Evolutionary conservation across 2,113 vertebrate species (phyloP).

Genomic region (Beaufortia kweichowensis): DNA sequence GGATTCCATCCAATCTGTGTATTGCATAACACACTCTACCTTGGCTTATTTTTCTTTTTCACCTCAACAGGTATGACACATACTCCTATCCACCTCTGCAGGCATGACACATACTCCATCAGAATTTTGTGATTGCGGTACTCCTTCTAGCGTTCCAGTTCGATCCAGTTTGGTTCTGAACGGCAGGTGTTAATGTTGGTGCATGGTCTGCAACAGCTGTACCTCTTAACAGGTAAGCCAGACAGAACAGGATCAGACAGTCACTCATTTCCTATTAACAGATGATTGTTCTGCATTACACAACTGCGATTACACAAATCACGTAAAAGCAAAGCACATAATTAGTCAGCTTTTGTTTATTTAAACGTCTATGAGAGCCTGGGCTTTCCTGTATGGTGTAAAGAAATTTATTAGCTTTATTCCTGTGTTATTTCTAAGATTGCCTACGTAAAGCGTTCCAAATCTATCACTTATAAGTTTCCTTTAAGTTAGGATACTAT

Average conservation of each 20-base stretch:
- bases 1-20: background rate
- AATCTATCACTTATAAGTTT: background rate
- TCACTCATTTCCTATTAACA: background rate
- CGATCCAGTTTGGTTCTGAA: slow-evolving; percentile 21
- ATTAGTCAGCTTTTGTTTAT: slow-evolving; percentile 5
- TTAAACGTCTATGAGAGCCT: background rate
- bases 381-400: background rate
- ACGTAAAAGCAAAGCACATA: background rate
- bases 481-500: background rate
- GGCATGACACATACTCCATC: background rate
- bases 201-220: slow-evolving; percentile 27
- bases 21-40: background rate
- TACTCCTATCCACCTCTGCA: background rate
- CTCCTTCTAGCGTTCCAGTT: background rate
- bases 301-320: background rate
- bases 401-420: too few species aligned
- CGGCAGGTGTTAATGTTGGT: background rate
- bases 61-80: background rate
- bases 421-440: too few species aligned
- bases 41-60: background rate
- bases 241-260: background rate
- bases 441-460: background rate
- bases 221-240: slow-evolving; percentile 10
- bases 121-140: background rate
- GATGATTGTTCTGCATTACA: background rate